Base-by-base conservation (phyloP, 1,140 invertebrate species). In the Hyles euphorbiae region DNA sequence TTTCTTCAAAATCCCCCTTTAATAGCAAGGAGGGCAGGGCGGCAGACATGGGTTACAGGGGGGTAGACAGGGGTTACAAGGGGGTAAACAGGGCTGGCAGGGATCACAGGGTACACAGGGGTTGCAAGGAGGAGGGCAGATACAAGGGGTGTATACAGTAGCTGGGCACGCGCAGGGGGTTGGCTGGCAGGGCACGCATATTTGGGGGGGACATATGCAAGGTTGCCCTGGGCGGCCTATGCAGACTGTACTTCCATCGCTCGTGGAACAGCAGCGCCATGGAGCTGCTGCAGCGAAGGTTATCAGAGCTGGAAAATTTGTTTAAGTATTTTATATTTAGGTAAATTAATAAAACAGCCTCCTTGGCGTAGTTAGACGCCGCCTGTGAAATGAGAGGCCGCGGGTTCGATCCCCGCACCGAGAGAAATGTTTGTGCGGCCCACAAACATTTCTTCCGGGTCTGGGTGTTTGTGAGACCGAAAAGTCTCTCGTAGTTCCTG, bases 231-330 rank as follows among this genome's bases (percentile, higher is more conserved):
- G n/a, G 0, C 68, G 61, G 0, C 66, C 69, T 45, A 75, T 63
- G 68, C 78, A 77, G 3, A 81, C 63, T 0, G 68, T 75, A 36
- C 68, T 65, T 0, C 80, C 77, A 10, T 76, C 72, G 5, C 64
- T 56, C 1, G 68, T 70, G 12, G 59, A 71, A 51, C 56, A 63
- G 53, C 77, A 80, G 3, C 77, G 62, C 79, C 79, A 82, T 0
- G 79, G 79, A 1, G 77, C 79, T 0, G 80, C 77, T 0, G 64
- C 48, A 2, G 69, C 67, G 11, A 56, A 68, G 47, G 67, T 65
- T 60, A 80, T 57, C 2, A 82, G 59, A 34, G 72, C 79, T 82
- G 61, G 4, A 61, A 54, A 22, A 11, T 48, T 48, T 5, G n/a
- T 7, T 2, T 2, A 22, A 4, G 2, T 11, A 5, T 48, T 5